Evolutionary conservation across 2,888 invertebrate species (phyloP), one percentile per base, ranked within the genome.

Genomic region (Scrobipalpa costella): DNA sequence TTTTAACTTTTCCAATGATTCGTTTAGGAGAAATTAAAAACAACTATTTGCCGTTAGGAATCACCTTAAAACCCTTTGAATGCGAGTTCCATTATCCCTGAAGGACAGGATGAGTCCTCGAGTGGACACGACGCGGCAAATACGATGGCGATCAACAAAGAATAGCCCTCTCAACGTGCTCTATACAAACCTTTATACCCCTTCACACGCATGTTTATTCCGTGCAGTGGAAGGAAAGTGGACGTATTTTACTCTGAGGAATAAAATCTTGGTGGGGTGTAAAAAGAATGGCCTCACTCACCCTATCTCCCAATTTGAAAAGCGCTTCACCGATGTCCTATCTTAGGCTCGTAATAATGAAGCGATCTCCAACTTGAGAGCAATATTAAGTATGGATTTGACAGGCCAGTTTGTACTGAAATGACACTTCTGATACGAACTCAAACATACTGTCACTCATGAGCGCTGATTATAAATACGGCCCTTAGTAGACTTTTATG

Each of bases 41-140:
- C n/a, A n/a, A n/a, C n/a, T n/a, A n/a, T n/a, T n/a, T n/a, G n/a
- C n/a, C n/a, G n/a, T n/a, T n/a, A n/a, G n/a, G n/a, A n/a, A n/a
- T n/a, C n/a, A n/a, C n/a, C n/a, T n/a, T n/a, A 84, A 86, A 87
- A 86, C 88, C 86, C 84, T 79, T 79, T 77, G 79, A 85, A 84
- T 78, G 80, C 74, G 77, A 80, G 80, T 75, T 79, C 81, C 83
- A 85, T 85, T 86, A 85, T 83, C 80, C 82, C 79, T 69, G 73
- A 72, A 73, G 55, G 55, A 55, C 55, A 70, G 69, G 69, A 70
- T 73, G 71, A 75, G 73, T 76, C 73, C 72, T 69, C 71, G 76
- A 82, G 78, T 81, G 82, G 82, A 77, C 80, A 78, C 78, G 77
- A 73, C 71, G 73, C 70, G 68, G 70, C 68, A 75, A 80, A 78